Conservation (phyloP, 2,888 invertebrate genomes). For the Mactromeris polynyma region DNA sequence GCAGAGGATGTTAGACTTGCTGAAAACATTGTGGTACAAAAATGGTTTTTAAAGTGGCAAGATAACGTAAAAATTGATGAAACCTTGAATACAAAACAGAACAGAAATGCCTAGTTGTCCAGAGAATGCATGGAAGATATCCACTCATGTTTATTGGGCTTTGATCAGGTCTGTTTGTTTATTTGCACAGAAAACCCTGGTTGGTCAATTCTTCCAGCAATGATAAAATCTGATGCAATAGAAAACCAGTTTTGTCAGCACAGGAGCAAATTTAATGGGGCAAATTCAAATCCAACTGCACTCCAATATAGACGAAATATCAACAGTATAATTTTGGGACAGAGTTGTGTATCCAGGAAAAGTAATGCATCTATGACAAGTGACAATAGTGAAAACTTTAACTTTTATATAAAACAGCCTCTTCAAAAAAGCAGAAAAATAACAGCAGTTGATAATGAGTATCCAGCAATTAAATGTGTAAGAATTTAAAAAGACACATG, state of each 20-base stretch:
- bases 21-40: background rate
- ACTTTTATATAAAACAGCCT: background rate
- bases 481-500: too few relatives aligned
- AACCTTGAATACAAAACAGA: background rate
- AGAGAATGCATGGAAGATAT: background rate
- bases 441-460: background rate
- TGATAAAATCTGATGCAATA: constrained; percentile 56
- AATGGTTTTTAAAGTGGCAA: constrained; percentile 27
- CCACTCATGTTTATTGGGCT: constrained; percentile 35
- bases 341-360: constrained; percentile 43
- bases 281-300: constrained; percentile 58
- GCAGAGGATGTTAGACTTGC: background rate
- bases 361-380: constrained; percentile 8
- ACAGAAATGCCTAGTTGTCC: background rate
- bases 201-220: constrained; percentile 33
- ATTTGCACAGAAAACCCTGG: constrained; percentile 8
- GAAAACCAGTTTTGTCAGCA: constrained; percentile 54
- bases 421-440: background rate
- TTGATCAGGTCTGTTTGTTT: constrained; percentile 8
- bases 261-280: constrained; percentile 49
- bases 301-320: constrained; percentile 50
- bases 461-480: too few relatives aligned
- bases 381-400: background rate
- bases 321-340: constrained; percentile 56
- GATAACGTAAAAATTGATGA: background rate